A percentile compares a stretch with the other conserved stretches of the same genome.
Conservation (phyloP, 2,888 invertebrate genomes). For the Spisula subtruncata region DNA sequence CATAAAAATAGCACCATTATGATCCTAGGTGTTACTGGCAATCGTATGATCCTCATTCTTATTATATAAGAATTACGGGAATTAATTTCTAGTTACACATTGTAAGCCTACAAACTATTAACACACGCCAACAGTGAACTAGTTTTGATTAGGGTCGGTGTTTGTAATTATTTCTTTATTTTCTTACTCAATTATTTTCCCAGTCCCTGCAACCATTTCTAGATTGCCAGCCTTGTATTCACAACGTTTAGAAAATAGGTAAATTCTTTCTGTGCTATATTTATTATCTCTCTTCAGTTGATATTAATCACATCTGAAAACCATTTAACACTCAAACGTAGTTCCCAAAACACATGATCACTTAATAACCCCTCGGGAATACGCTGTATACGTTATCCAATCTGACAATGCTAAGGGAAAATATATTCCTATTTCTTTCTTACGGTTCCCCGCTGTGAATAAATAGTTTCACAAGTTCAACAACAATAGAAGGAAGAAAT, state of each 20-base stretch:
- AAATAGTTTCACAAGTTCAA: neutral
- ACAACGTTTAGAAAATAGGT: neutral
- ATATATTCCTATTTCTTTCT: neutral
- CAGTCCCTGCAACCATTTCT: too few relatives aligned
- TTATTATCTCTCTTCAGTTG: neutral
- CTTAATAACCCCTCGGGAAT: neutral
- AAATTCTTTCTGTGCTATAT: neutral
- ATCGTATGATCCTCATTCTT: too few relatives aligned
- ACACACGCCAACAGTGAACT: neutral
- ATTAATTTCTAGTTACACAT: too few relatives aligned
- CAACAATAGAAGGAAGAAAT: too few relatives aligned
- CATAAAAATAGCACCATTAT: too few relatives aligned
- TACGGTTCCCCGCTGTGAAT: neutral
- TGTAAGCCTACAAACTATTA: neutral
- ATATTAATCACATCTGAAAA: slow-evolving; percentile 25
- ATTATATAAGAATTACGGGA: too few relatives aligned
- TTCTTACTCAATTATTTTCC: too few relatives aligned
- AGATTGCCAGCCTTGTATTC: too few relatives aligned
- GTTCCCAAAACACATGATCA: neutral
- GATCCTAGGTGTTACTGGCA: too few relatives aligned
- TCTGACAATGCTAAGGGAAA: neutral
- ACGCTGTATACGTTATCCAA: neutral
- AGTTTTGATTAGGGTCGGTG: neutral
- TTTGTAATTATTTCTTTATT: too few relatives aligned
- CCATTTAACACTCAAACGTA: slow-evolving; percentile 12